A percentile compares a stretch with the other conserved stretches of the same genome.
phyloP scores from a whole-genome alignment of 2,888 invertebrate species.

The Apoda limacodes region DNA sequence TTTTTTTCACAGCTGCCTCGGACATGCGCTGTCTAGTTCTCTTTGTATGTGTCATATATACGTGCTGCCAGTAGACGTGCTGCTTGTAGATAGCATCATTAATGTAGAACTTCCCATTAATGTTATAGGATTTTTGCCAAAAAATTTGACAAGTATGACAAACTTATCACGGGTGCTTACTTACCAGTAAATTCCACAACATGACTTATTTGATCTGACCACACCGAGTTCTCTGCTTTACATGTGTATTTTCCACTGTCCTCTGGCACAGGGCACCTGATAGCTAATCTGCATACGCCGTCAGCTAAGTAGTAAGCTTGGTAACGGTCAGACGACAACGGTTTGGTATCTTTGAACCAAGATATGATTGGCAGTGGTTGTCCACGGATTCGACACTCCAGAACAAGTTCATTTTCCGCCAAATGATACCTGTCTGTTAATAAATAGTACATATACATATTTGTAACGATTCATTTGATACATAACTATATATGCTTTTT shows the following conservation, averaged over 20 bases:
- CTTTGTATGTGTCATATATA: too few relatives aligned
- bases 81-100: too few relatives aligned
- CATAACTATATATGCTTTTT: too few relatives aligned
- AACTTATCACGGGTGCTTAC: too few relatives aligned
- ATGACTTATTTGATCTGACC: constrained; percentile 81
- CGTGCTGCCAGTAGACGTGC: too few relatives aligned
- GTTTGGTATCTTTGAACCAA: constrained; percentile 80
- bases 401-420: constrained; percentile 77
- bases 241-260: constrained; percentile 84
- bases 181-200: constrained; percentile 76
- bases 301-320: constrained; percentile 77
- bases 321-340: constrained; percentile 69
- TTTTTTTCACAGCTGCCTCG: too few relatives aligned
- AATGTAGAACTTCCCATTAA: too few relatives aligned
- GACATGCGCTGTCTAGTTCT: too few relatives aligned
- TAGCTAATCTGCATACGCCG: constrained; percentile 78
- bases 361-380: constrained; percentile 78
- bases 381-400: constrained; percentile 84
- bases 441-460: too few relatives aligned
- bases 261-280: constrained; percentile 72
- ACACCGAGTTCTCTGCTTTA: constrained; percentile 77
- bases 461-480: too few relatives aligned
- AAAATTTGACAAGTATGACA: too few relatives aligned
- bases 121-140: too few relatives aligned
- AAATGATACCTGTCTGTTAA: constrained; percentile 77